Percentiles rank a stretch among this genome's conserved stretches.
These are phyloP conservation scores for Drosophila insularis DNA, from an alignment of 1,140 invertebrate species.

Conservation along the genomic window DNA sequence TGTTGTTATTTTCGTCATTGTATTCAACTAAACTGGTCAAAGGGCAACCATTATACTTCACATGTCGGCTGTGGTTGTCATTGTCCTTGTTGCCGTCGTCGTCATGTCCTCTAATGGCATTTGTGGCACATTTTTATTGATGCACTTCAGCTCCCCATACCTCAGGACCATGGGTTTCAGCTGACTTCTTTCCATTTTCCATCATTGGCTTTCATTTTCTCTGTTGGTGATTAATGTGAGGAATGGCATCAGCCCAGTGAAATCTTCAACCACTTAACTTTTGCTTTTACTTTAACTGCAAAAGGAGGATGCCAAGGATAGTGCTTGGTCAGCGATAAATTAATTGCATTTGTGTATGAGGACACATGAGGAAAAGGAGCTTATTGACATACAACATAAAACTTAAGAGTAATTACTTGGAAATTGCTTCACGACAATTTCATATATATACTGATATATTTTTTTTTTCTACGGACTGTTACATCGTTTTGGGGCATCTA, in stretches of 20 bases:
- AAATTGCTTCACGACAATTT: neutral
- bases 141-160: constrained; percentile 39
- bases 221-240: constrained; percentile 12
- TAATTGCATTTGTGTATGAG: constrained; percentile 60
- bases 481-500: neutral
- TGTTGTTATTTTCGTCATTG: neutral
- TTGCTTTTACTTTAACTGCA: constrained; percentile 20
- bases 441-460: neutral
- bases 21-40: constrained; percentile 3
- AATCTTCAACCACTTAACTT: constrained; percentile 21
- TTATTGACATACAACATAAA: constrained; percentile 4
- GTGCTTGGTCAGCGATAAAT: constrained; percentile 63
- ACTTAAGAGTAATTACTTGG: neutral
- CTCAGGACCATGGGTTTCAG: neutral
- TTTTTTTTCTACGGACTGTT: neutral
- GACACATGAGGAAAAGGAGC: constrained; percentile 7
- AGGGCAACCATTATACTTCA: neutral
- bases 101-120: constrained; percentile 29
- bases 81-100: neutral
- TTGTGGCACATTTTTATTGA: constrained; percentile 59
- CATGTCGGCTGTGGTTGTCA: neutral
- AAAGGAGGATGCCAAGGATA: constrained; percentile 8
- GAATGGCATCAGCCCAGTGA: neutral
- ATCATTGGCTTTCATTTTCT: neutral
- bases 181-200: neutral